Evolutionary conservation across 2,797 vertebrate species (phyloP), one percentile per base, ranked within the genome.

Genomic region (Carcharodon carcharias): DNA sequence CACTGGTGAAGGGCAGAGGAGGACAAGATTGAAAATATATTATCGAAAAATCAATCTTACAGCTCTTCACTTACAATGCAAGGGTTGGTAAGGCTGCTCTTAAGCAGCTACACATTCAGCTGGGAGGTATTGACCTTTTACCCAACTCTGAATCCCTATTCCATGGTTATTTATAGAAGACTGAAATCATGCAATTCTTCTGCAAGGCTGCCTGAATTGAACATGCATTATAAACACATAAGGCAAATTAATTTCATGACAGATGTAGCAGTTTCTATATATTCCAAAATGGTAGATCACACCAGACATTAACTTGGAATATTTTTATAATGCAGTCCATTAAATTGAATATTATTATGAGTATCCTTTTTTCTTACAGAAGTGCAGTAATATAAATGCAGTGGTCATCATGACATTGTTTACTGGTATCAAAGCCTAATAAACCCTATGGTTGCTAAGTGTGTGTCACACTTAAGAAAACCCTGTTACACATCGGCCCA

Each of bases 131-230:
- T 96, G 69, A 63, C 82, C 91, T 97, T 96, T 96, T 85, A 9
- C 61, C 56, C 85, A 61, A 96, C 54, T 95, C 96, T 96, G 80
- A 54, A 54, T 87, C 26, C 0, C 50, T 77, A 77, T 56, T 95
- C 69, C 18, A 18, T 21, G 1, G 8, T 77, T 96, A 96, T 85
- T 96, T 94, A 95, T 40, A 82, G 95, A 97, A 96, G 96, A 88
- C n/a, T 95, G 96, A 54, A 71, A 96, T 96, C 95, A 96, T 96
- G 58, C 96, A 96, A 94, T 96, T 87, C 14, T 96, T n/a, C 85
- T 69, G 95, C 91, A 91, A 96, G 96, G 31, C 96, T 95, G 21
- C 1, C 50, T 96, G 95, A 96, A 95, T 61, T 96, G 77, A 96
- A 63, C 77, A 89, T 96, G 80, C 58, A 95, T 96, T 96, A 94